Evolutionary conservation across 2,888 invertebrate genomes (phyloP), one percentile per base, ranked within the genome.

Genomic region (Phymatocera aterrima): DNA sequence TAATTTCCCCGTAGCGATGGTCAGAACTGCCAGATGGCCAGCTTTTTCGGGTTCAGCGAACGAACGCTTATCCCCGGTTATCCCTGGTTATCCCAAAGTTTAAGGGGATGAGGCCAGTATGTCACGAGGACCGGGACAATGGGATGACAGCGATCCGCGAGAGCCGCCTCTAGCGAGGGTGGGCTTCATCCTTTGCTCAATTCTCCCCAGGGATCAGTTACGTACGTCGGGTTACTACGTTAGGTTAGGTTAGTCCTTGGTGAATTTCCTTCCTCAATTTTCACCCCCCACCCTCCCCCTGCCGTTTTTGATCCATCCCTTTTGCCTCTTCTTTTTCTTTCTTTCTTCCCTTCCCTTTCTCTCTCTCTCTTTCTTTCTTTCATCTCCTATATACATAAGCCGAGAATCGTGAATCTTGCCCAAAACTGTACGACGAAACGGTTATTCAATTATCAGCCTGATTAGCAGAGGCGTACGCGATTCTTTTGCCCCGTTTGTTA

Each of bases 81-180:
- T 75, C 75, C 75, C 75, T 75, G 60, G 75, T 75, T 75, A 75
- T 75, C 75, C 75, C 37, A 57, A 40, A 75, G 75, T 75, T 75
- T 75, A 75, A 75, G 75, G 75, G 75, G 75, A 75, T 75, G 75
- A 18, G 75, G 75, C 75, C 75, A 75, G 75, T 75, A 75, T 75
- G 75, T 75, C 75, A 75, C 75, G 75, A 75, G 75, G 75, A 75
- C 40, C 60, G 18, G 57, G 57, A 75, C 75, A 75, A 75, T 75
- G 57, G 75, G 75, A 75, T 60, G 75, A 75, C 75, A 75, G 57
- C 75, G 75, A 75, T 72, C 72, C 72, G 48, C 43, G 68, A 15
- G 75, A 54, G 57, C 18, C 40, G 40, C 24, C 40, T 54, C 21
- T 24, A 57, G 75, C 37, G 75, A 60, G 54, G 54, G 75, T 75